phyloP scores from a whole-genome alignment of 2,797 vertebrate species.

The Caiman crocodilus region DNA sequence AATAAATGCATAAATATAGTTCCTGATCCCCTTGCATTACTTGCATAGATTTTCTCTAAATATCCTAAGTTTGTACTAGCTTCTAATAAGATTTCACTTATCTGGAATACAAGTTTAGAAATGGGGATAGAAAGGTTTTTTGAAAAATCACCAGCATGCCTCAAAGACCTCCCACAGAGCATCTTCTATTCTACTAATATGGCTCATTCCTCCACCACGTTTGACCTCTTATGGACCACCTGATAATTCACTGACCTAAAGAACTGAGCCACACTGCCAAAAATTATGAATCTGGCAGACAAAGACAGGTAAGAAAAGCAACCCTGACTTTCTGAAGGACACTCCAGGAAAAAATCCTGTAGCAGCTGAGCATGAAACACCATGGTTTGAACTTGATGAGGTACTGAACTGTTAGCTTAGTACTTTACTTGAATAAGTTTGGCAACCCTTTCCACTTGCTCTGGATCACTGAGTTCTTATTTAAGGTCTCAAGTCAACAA shows the following conservation, averaged over 20 bases:
- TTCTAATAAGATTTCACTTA: neutral
- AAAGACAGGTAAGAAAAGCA: neutral
- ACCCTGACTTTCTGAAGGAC: neutral
- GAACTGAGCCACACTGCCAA: neutral
- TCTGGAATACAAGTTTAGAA: neutral
- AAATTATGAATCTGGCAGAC: neutral
- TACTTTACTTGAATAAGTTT: neutral
- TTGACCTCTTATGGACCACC: constrained; percentile 39
- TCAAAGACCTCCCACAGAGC: constrained; percentile 33
- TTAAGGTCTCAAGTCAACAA: fast-evolving
- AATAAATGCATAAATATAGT: neutral
- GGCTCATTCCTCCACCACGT: neutral
- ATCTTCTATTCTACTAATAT: neutral
- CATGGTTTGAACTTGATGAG: neutral
- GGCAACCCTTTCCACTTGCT: neutral
- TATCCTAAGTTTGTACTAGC: neutral
- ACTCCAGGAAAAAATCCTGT: neutral
- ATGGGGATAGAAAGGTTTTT: neutral
- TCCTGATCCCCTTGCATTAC: neutral
- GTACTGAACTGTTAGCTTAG: neutral
- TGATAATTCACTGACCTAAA: constrained; percentile 5
- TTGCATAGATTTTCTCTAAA: neutral
- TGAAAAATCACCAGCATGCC: neutral
- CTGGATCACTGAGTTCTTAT: neutral
- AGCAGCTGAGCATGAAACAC: neutral